Conservation (phyloP, 2,888 invertebrate genomes). For the Orchesellides sinensis region DNA sequence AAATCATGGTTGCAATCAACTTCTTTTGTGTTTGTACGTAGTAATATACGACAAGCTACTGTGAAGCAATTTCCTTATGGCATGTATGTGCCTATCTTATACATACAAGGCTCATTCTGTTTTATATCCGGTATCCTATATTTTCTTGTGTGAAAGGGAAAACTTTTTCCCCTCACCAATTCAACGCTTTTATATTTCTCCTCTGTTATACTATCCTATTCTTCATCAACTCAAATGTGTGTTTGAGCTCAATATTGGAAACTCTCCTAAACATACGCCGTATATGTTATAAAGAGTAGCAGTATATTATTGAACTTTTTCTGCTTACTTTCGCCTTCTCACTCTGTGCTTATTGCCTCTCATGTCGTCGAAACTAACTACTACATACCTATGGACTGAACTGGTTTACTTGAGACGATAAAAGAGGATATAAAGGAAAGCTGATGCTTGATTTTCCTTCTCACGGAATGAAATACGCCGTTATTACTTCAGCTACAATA, state of each 20-base stretch:
- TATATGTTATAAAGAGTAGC: too few relatives aligned
- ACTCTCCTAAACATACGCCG: too few relatives aligned
- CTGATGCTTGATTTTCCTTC: neutral
- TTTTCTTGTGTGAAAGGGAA: slow-evolving; percentile 13
- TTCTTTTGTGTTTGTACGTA: neutral
- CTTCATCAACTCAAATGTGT: neutral
- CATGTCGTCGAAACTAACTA: neutral
- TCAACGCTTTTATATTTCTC: neutral
- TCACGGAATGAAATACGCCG: neutral
- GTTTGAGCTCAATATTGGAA: too few relatives aligned
- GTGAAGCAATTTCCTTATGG: neutral
- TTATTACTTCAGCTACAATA: too few relatives aligned
- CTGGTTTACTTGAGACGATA: neutral
- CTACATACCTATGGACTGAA: too few relatives aligned
- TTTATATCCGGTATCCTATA: neutral
- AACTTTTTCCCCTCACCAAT: slow-evolving; percentile 22
- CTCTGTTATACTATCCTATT: too few relatives aligned
- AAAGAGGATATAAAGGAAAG: neutral
- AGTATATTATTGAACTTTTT: slow-evolving; percentile 6
- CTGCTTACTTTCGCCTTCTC: neutral
- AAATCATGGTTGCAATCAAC: neutral
- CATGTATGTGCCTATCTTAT: neutral
- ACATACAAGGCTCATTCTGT: neutral
- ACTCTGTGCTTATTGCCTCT: neutral
- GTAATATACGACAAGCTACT: too few relatives aligned